Evolutionary conservation across 2,888 invertebrate genomes (phyloP).

Genomic region (Drosophila colorata): DNA sequence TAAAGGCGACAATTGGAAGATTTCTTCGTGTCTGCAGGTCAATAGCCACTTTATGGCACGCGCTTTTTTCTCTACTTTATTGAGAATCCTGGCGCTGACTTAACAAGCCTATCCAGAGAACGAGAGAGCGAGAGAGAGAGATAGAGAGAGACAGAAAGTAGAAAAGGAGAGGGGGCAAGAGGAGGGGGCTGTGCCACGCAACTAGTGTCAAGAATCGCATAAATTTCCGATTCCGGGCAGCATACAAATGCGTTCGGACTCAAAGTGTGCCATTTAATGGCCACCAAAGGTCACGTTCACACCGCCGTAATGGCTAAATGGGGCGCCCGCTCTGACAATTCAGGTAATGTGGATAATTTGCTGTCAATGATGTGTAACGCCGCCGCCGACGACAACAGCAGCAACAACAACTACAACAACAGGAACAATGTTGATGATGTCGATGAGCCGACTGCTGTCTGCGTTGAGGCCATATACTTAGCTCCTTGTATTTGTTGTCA

Average conservation of each 20-base stretch:
- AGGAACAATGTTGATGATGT: slow-evolving; percentile 12
- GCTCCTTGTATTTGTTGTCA: slow-evolving; percentile 79
- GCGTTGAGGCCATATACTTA: slow-evolving; percentile 10
- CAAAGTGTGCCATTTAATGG: slow-evolving; percentile 83
- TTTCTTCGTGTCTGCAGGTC: slow-evolving; percentile 23
- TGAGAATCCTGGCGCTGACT: slow-evolving; percentile 21
- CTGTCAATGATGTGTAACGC: slow-evolving; percentile 84
- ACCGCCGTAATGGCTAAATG: slow-evolving; percentile 76
- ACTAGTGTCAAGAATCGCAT: slow-evolving; percentile 83
- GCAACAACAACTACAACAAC: slow-evolving; percentile 12
- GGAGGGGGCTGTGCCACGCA: slow-evolving; percentile 41
- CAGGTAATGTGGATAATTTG: slow-evolving; percentile 85
- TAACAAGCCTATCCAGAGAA: slow-evolving; percentile 24
- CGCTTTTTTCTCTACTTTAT: slow-evolving; percentile 18
- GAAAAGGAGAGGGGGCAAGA: no score
- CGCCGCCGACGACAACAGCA: slow-evolving; percentile 39
- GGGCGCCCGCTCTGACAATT: slow-evolving; percentile 81
- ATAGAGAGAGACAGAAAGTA: not conserved
- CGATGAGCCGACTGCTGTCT: slow-evolving; percentile 12
- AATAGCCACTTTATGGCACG: slow-evolving; percentile 39
- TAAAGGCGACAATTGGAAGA: slow-evolving; percentile 21
- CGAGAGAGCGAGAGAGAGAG: not conserved
- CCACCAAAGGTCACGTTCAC: slow-evolving; percentile 84
- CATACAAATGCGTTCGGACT: slow-evolving; percentile 68
- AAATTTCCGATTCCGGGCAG: slow-evolving; percentile 77